Percentiles rank a stretch among this genome's conserved stretches.
These are phyloP conservation scores for Oscheius onirici DNA, from an alignment of 2,888 invertebrate genomes.

Conservation along the genomic window DNA sequence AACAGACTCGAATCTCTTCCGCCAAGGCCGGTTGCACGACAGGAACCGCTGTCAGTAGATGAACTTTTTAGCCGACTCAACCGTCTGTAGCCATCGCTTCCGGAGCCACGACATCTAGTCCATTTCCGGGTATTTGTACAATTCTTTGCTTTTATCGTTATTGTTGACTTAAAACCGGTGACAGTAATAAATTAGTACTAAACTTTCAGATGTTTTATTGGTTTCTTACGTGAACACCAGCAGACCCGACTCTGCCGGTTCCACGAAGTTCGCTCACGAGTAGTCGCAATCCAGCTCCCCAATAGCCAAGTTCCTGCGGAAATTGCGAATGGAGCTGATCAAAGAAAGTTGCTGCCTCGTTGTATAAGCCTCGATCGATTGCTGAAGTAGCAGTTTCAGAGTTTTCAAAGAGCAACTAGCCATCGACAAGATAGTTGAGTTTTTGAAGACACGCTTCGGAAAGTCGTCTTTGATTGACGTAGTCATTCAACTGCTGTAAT, in stretches of 20 bases:
- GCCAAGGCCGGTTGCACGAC: neutral
- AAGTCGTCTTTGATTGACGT: conserved; percentile 40
- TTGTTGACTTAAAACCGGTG: too few relatives aligned
- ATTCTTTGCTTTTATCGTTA: neutral
- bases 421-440: conserved; percentile 66
- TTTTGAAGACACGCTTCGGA: conserved; percentile 56
- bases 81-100: neutral
- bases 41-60: neutral
- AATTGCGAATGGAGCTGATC: conserved; percentile 51
- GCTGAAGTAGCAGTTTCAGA: conserved; percentile 44
- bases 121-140: neutral
- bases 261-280: conserved; percentile 36
- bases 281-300: conserved; percentile 41
- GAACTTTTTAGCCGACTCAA: conserved; percentile 17
- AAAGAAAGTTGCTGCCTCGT: conserved; percentile 53
- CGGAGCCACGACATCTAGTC: too few relatives aligned
- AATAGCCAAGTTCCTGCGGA: conserved; percentile 36
- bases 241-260: conserved; percentile 20
- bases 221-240: conserved; percentile 15
- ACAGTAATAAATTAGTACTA: neutral
- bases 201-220: neutral
- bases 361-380: conserved; percentile 58
- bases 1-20: conserved; percentile 5
- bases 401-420: conserved; percentile 35
- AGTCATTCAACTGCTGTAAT: conserved; percentile 46